A percentile compares a stretch with the other conserved stretches of the same genome.
phyloP scores from a whole-genome alignment of 2,888 invertebrate species.

The Harpalus rufipes region DNA sequence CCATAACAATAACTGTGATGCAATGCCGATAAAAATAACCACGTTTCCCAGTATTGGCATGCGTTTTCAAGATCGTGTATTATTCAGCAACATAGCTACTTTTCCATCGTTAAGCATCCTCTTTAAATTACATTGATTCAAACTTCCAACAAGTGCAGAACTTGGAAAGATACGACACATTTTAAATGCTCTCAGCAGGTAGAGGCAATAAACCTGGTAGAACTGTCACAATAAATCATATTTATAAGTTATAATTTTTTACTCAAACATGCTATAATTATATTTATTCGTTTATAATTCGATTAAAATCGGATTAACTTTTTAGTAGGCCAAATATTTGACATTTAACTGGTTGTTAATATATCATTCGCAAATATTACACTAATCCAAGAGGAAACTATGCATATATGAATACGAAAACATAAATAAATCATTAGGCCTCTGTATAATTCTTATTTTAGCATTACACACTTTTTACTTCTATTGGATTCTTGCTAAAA shows the following conservation, averaged over 20 bases:
- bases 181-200: slow-evolving; percentile 2
- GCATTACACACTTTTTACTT: too few species aligned
- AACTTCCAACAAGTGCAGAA: slow-evolving; percentile 13
- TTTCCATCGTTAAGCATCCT: slow-evolving; percentile 2
- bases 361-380: slow-evolving; percentile 31
- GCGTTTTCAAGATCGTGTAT: slow-evolving; percentile 1
- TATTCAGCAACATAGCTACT: slow-evolving; percentile 23
- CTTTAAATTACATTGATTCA: background rate
- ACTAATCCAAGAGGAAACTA: background rate
- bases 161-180: background rate
- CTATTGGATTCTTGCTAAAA: too few species aligned
- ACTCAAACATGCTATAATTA: slow-evolving; percentile 13
- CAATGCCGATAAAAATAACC: slow-evolving; percentile 45
- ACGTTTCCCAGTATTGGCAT: slow-evolving; percentile 26
- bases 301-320: slow-evolving; percentile 13
- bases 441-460: background rate
- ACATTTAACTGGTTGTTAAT: slow-evolving; percentile 11
- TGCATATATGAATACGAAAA: slow-evolving; percentile 3
- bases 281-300: slow-evolving; percentile 35
- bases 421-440: background rate
- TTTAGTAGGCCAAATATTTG: slow-evolving; percentile 41
- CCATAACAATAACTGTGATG: slow-evolving; percentile 49
- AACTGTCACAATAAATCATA: slow-evolving; percentile 27
- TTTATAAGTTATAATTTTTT: slow-evolving; percentile 34
- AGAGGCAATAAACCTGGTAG: slow-evolving; percentile 4